Evolutionary conservation across 2,113 vertebrate genomes (phyloP).

Genomic region (Heterotilapia buettikoferi): DNA sequence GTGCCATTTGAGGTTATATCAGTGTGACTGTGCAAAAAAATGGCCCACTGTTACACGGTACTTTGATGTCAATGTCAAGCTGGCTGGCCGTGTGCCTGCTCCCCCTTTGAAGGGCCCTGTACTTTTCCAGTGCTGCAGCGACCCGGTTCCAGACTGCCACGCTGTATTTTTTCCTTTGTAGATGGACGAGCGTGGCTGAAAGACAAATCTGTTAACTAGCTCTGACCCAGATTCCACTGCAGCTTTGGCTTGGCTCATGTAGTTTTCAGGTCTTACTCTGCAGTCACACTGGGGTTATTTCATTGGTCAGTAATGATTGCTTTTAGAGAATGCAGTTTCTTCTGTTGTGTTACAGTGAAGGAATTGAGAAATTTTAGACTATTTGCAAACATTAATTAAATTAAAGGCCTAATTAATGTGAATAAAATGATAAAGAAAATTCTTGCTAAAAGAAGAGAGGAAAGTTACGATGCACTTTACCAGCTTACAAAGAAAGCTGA

Average conservation of each 20-base stretch:
- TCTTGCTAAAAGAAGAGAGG: background rate
- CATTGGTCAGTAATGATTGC: background rate
- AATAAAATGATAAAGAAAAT: background rate
- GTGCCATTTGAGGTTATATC: background rate
- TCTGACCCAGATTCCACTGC: slow-evolving; percentile 61
- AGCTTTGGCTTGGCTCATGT: slow-evolving; percentile 3
- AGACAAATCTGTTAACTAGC: slow-evolving; percentile 54
- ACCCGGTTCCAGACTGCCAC: slow-evolving; percentile 55
- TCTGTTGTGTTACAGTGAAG: background rate
- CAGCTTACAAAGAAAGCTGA: background rate
- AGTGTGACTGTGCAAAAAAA: background rate
- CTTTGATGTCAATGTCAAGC: background rate
- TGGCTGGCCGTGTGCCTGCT: background rate
- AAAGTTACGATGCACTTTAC: background rate
- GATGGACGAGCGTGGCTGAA: slow-evolving; percentile 22
- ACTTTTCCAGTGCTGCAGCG: slow-evolving; percentile 17
- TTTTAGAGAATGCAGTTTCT: background rate
- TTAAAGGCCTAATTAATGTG: background rate
- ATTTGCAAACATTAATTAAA: background rate
- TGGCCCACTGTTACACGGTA: background rate
- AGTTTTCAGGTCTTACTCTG: background rate
- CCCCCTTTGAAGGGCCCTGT: background rate
- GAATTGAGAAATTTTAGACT: background rate
- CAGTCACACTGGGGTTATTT: background rate
- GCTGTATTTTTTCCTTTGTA: slow-evolving; percentile 52